Percentiles rank a stretch among this genome's conserved stretches.
These are phyloP conservation scores for Solenopsis invicta DNA, from an alignment of 1,140 invertebrate genomes.

Conservation along the genomic window DNA sequence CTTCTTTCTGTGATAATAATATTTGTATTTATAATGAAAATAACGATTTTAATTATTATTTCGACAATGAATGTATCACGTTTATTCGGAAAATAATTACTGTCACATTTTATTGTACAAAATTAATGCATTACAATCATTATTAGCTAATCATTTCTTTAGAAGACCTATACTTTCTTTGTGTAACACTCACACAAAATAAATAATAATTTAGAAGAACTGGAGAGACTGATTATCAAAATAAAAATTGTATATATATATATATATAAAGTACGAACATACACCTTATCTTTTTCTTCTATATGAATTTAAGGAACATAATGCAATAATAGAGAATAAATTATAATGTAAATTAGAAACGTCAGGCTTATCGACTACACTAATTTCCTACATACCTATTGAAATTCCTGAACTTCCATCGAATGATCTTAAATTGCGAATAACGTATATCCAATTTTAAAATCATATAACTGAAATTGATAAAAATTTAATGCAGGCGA, in stretches of 20 bases:
- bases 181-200: neutral
- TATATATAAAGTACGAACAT: neutral
- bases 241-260: constrained; percentile 32
- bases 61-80: neutral
- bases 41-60: constrained; percentile 6
- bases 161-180: neutral
- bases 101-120: neutral
- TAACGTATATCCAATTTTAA: neutral
- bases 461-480: neutral
- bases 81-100: neutral
- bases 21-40: neutral
- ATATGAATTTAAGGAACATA: neutral
- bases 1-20: neutral
- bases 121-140: neutral
- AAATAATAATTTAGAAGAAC: constrained; percentile 1
- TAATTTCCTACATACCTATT: neutral
- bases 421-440: neutral
- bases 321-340: neutral
- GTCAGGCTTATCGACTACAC: neutral
- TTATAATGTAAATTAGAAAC: neutral
- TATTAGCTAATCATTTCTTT: neutral
- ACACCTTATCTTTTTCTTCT: neutral
- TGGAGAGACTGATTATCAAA: neutral
- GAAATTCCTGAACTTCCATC: neutral
- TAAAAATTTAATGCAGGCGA: neutral